Base-by-base conservation (phyloP, 2,113 vertebrate species). In the Hydrolagus affinis region DNA sequence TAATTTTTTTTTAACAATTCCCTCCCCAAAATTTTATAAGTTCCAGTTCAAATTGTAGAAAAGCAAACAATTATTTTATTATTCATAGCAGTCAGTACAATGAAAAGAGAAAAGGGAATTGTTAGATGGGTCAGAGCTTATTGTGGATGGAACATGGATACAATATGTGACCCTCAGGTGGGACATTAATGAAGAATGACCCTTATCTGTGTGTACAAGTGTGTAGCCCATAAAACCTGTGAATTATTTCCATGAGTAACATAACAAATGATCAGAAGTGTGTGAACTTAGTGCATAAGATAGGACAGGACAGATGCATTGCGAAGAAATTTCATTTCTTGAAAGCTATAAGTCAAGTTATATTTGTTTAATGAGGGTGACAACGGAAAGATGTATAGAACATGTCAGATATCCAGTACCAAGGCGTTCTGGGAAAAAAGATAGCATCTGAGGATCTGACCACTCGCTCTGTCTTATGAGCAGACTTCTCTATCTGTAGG, bases 371-470 rank as follows among this genome's bases (percentile, higher is more conserved):
- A 96, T 95, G 95, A 95, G 94, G 93, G 88, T 93, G 92, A 94
- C 94, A 94, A 93, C 88, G 91, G 91, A 95, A 96, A 97, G 96
- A 97, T 94, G 94, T 95, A 96, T 95, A 96, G 95, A 96, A 95
- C 93, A 95, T 94, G 95, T 95, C 96, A 96, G 94, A 92, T 90
- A 93, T 94, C 94, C 94, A 89, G 93, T 95, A 94, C 94, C 93
- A 91, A 94, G 88, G 94, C 93, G 91, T 95, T 94, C 94, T 93
- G 93, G 93, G 91, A 91, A 94, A 25, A 92, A 89, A 95, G 96
- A 97, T 97, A 97, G 90, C 93, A 96, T 97, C 95, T 92, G 88
- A 89, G 89, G 89, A 91, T 93, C 92, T 96, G 96, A 95, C 96
- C 96, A 94, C 94, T 95, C 94, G 92, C 95, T 97, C 93, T 88